Conservation (phyloP, 2,888 invertebrate species). For the Pelosia muscerda region DNA sequence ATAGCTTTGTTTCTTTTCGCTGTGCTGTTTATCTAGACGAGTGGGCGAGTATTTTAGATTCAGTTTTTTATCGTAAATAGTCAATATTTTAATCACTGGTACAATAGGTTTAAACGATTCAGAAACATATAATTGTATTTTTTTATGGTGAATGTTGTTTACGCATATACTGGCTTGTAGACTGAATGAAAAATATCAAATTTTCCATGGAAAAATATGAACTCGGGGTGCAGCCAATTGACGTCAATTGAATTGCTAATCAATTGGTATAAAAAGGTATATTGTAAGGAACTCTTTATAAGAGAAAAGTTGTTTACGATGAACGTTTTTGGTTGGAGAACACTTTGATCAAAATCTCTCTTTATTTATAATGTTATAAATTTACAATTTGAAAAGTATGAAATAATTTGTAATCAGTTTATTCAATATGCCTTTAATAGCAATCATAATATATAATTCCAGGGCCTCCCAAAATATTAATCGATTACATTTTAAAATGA, state of each 20-base stretch:
- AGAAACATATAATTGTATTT: background rate
- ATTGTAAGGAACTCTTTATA: background rate
- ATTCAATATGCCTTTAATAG: constrained; percentile 1
- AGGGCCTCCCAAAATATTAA: constrained; percentile 2
- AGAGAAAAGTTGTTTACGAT: background rate
- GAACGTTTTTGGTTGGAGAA: background rate
- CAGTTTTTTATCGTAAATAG: constrained; percentile 4
- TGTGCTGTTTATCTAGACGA: background rate
- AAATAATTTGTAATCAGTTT: constrained; percentile 1
- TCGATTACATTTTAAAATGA: constrained; percentile 5
- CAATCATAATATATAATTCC: constrained; percentile 2
- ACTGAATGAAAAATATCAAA: background rate
- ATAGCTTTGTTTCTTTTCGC: background rate
- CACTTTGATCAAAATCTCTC: background rate
- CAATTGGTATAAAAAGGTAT: no score
- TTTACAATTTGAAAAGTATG: background rate
- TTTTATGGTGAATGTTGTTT: background rate
- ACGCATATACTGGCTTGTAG: background rate
- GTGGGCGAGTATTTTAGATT: constrained; percentile 4
- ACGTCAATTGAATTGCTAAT: no score
- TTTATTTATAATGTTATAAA: constrained; percentile 1
- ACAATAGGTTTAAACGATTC: background rate
- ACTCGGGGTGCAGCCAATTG: no score
- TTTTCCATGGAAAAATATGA: no score
- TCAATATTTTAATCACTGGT: background rate